Evolutionary conservation across 2,888 invertebrate genomes (phyloP).

Genomic region (Beris chalybata): DNA sequence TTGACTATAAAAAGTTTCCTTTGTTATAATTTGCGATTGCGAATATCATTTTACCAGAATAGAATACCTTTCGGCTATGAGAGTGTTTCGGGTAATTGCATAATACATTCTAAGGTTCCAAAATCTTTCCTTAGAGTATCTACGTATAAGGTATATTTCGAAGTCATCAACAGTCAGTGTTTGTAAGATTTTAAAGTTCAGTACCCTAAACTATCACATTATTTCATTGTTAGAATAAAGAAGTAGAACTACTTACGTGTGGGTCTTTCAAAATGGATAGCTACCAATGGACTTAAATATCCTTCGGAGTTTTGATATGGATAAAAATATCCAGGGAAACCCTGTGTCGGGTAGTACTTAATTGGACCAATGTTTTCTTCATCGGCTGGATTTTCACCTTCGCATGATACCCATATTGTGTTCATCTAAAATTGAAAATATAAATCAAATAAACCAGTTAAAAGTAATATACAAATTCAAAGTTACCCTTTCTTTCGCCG

Average conservation of each 20-base stretch:
- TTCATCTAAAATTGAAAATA: conserved; percentile 61
- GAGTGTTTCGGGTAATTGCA: too few species aligned
- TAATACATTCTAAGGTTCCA: too few species aligned
- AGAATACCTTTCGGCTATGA: too few species aligned
- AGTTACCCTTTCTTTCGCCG: conserved; percentile 56
- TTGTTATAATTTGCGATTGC: too few species aligned
- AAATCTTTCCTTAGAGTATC: too few species aligned
- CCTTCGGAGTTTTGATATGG: conserved; percentile 85
- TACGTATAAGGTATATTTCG: too few species aligned
- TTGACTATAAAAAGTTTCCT: too few species aligned
- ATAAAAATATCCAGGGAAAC: conserved; percentile 88
- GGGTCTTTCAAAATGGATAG: conserved; percentile 81
- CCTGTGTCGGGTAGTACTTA: conserved; percentile 76
- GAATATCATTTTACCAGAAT: too few species aligned
- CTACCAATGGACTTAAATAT: conserved; percentile 85
- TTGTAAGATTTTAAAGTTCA: too few species aligned
- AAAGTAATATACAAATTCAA: conserved; percentile 1
- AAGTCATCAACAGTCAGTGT: too few species aligned
- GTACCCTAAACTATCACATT: too few species aligned
- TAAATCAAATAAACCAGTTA: conserved; percentile 15
- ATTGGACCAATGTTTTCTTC: conserved; percentile 87
- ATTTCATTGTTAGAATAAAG: too few species aligned
- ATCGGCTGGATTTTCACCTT: conserved; percentile 92
- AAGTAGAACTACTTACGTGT: conserved; percentile 65
- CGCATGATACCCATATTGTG: conserved; percentile 90